Evolutionary conservation across 92 coral and sea anemone genomes (phyloP), one percentile per base, ranked within the genome.

Genomic region (Pocillopora meandrina): DNA sequence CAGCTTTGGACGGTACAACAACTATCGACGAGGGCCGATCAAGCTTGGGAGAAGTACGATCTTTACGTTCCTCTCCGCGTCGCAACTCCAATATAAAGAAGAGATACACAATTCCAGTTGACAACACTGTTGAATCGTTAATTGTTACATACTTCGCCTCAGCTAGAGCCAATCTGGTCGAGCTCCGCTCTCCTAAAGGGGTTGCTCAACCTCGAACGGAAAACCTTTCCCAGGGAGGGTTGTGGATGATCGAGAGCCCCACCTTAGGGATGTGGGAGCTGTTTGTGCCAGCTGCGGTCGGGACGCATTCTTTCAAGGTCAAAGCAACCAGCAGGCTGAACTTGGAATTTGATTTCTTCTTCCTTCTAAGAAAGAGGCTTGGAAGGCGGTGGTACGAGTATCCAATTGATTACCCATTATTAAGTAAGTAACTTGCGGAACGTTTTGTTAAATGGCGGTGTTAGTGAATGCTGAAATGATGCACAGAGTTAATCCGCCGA

Each of bases 281-380:
- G 74, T 58, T 75, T 13, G 83, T 92, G 42, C 95, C 95, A 47
- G 69, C 68, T 14, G 56, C 56, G 10, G 82, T 80, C 12, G 95
- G 95, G 9, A 87, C 91, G 18, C 95, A 92, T 69, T 90, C 93
- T 64, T 90, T 90, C 65, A 92, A 92, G 80, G 95, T 92, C 79
- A 91, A 87, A 76, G 87, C 92, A 35, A 90, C 88, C 78, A 83
- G 87, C 61, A 78, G 69, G 23, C 71, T 78, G 60, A 93, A 93
- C 72, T 84, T 90, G 85, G 86, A 84, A 64, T 93, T 93, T 59
- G 96, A 93, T 56, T 77, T 63, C 78, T 67, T 81, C 71, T 93
- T 93, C 70, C 68, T 90, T 1, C 77, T 71, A 52, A 62, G 68
- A 60, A 20, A 79, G 10, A 64, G 2, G 23, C 15, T 66, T 12